Evolutionary conservation across 1,140 invertebrate species (phyloP), one percentile per base, ranked within the genome.

Genomic region (Papilio machaon): DNA sequence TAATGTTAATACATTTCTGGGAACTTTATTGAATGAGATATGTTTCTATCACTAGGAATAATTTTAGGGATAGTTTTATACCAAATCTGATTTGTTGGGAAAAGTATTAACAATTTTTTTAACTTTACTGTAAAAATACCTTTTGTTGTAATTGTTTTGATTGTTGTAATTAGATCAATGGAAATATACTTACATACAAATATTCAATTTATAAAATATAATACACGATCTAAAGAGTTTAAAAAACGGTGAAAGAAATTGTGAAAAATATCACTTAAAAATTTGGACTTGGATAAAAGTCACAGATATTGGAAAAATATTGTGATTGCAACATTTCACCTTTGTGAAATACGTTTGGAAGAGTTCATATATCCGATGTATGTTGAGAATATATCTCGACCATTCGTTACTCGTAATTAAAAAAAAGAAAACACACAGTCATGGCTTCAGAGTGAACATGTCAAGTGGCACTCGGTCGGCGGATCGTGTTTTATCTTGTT

Each of bases 401-500:
- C 75, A 78, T 78, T 78, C 75, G 75, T 78, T 78, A 78, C 52
- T 78, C 75, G 75, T 78, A 78, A 78, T 78, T 78, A 78, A 78
- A 78, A 78, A 78, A 78, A 52, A 78, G 52, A 78, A 78, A 49
- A 78, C 52, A 78, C 75, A 78, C 52, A 78, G 75, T 19, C 52
- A 78, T 58, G 52, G 75, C 35, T 78, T 78, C 75, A 60, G 74
- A 54, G 74, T 78, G 75, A 78, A 78, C 75, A 91, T 88, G 91
- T 91, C 89, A 91, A 92, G 91, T 81, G 86, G 73, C 86, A 83
- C 86, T 90, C 82, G 81, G 43, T 73, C 49, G 79, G 83, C 77
- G 88, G 85, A 88, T 91, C 91, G 91, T 92, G 91, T 88, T 84
- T 88, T 91, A 92, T 92, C 90, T 91, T 86, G 89, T 90, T 91